Conservation (phyloP, 2,888 invertebrate species). For the Serrognathus titanus region DNA sequence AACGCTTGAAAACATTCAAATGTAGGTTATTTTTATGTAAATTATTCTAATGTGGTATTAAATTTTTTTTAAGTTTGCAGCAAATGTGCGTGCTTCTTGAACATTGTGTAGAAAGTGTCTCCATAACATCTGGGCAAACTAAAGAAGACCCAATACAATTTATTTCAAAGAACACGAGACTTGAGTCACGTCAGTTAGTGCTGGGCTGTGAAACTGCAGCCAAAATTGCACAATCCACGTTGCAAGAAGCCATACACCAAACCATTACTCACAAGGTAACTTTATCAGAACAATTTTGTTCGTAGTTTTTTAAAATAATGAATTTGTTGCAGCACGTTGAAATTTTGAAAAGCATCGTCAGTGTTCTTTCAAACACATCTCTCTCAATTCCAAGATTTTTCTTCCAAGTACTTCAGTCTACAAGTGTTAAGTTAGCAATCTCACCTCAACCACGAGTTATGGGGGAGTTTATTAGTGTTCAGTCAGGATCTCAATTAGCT, state of each 20-base stretch:
- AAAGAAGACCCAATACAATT: conserved; percentile 43
- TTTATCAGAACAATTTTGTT: not conserved
- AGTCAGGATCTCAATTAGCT: conserved; percentile 80
- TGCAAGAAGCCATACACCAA: conserved; percentile 39
- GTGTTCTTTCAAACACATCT: conserved; percentile 61
- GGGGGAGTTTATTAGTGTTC: conserved; percentile 81
- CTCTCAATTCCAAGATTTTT: conserved; percentile 73
- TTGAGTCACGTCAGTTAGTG: conserved; percentile 50
- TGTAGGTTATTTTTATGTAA: conserved; percentile 48
- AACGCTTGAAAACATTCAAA: conserved; percentile 69
- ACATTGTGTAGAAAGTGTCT: conserved; percentile 70
- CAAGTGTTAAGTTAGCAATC: conserved; percentile 75
- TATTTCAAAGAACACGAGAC: conserved; percentile 43
- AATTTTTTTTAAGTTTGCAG: conserved; percentile 59
- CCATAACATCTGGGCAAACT: conserved; percentile 48
- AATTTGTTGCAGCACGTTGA: conserved; percentile 50
- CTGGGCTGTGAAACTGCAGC: conserved; percentile 48
- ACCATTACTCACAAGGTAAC: conserved; percentile 51
- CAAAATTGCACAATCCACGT: conserved; percentile 42
- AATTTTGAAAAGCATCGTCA: conserved; percentile 58
- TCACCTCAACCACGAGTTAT: conserved; percentile 75
- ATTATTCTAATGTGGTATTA: not conserved
- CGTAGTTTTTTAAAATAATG: not conserved
- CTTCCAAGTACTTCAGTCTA: conserved; percentile 82
- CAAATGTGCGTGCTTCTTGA: conserved; percentile 76